A percentile compares a stretch with the other conserved stretches of the same genome.
These are phyloP conservation scores for Solen grandis DNA, from an alignment of 1,140 invertebrate genomes.

Conservation along the genomic window DNA sequence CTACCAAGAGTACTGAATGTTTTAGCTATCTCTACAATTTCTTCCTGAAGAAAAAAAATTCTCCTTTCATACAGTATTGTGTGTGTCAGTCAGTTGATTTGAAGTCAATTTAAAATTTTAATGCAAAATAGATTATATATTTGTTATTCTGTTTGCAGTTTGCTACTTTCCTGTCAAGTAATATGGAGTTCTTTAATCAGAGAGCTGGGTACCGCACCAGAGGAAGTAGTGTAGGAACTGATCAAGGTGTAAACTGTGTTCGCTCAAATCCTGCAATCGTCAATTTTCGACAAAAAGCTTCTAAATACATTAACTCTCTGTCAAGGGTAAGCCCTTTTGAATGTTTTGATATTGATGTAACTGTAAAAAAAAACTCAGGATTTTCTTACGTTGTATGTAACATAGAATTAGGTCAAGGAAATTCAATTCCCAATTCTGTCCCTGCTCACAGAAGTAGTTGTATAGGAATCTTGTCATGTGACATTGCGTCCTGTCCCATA, in stretches of 20 bases:
- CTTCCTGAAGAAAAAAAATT: too few species aligned
- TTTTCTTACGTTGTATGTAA: not conserved
- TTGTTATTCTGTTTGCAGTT: too few species aligned
- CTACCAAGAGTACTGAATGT: too few species aligned
- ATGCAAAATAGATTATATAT: too few species aligned
- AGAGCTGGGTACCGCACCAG: conserved; percentile 75
- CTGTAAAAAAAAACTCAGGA: not conserved
- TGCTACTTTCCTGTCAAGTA: conserved; percentile 73
- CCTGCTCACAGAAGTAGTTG: too few species aligned
- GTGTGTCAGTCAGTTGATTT: too few species aligned
- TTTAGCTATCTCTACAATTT: too few species aligned
- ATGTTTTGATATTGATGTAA: conserved; percentile 1
- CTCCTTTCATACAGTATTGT: too few species aligned
- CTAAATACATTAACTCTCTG: conserved; percentile 68
- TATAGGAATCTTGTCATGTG: too few species aligned
- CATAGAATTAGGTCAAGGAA: not conserved
- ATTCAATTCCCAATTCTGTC: not conserved
- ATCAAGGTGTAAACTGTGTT: conserved; percentile 58
- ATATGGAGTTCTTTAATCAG: conserved; percentile 74
- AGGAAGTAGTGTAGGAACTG: conserved; percentile 73
- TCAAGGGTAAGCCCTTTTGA: conserved; percentile 59
- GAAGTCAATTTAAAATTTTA: too few species aligned
- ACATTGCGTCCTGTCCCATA: too few species aligned
- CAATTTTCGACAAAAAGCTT: conserved; percentile 71
- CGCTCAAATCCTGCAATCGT: conserved; percentile 73